These are phyloP conservation scores for Augochlorella aurata DNA, from an alignment of 2,888 invertebrate species.

Conservation along the genomic window DNA sequence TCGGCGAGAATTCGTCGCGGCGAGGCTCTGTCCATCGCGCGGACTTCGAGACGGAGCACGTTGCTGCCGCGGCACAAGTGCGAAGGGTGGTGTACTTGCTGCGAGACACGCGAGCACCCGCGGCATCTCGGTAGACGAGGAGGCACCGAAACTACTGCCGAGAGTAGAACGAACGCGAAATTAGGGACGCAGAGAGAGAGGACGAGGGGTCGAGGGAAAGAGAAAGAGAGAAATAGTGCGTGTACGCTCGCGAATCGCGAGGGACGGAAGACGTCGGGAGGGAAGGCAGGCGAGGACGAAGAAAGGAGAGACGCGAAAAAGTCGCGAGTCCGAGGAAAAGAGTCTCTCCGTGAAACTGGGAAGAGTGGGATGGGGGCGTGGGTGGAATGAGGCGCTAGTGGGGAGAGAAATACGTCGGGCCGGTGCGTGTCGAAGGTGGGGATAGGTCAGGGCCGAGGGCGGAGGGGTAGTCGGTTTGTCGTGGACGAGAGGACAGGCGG, in stretches of 20 bases:
- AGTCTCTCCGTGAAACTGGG: constrained; percentile 54
- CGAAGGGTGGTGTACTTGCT: no score
- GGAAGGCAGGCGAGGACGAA: constrained; percentile 36
- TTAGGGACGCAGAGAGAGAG: neutral
- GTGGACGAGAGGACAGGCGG: constrained; percentile 60
- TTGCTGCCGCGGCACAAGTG: no score
- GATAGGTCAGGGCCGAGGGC: constrained; percentile 73
- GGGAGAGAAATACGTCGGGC: constrained; percentile 65
- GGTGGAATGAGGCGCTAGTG: constrained; percentile 76
- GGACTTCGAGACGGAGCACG: neutral
- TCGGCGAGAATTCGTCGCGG: neutral
- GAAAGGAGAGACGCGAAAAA: constrained; percentile 51
- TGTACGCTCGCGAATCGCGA: neutral
- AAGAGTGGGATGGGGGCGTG: constrained; percentile 80
- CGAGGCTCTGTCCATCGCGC: neutral
- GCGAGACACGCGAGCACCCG: no score
- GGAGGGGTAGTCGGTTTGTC: constrained; percentile 47
- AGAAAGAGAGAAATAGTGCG: constrained; percentile 19
- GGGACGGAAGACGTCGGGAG: constrained; percentile 5
- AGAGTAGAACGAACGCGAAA: neutral
- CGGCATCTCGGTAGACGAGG: no score
- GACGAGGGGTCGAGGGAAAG: constrained; percentile 12
- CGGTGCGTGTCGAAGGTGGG: constrained; percentile 65
- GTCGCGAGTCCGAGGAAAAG: constrained; percentile 51
- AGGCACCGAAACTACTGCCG: no score